Base-by-base conservation (phyloP, 2,888 invertebrate genomes). In the Philhelius pedissequus region DNA sequence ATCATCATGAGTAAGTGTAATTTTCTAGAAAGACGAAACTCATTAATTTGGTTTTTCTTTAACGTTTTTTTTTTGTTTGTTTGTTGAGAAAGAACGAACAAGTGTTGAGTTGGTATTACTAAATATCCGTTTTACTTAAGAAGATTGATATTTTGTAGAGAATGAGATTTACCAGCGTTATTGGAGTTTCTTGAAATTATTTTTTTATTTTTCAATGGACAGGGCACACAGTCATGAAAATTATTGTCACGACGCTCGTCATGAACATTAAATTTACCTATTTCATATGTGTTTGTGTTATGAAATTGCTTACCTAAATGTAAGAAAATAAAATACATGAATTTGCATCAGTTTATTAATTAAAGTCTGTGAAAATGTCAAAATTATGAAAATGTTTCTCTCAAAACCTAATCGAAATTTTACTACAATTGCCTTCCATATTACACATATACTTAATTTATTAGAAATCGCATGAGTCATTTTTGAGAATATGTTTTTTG, bases 21-120 rank as follows among this genome's bases (percentile, higher is more conserved):
- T 82, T 71, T 71, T 66, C 71, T 71, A 38, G 71, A 68, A 70
- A 70, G 77, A 68, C 71, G 76, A 71, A 82, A 77, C 76, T 77
- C 81, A 81, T 80, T 80, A 75, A 75, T 75, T 56, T 56, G 15
- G 25, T 38, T 58, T 22, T 58, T 58, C 22, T 22, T 38, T n/a
- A n/a, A n/a, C n/a, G n/a, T n/a, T 38, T 58, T 22, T 58, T 58
- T n/a, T 22, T 38, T 22, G 9, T 38, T 15, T 25, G 11, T 1
- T 22, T 13, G 13, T 22, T 13, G 7, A 13, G 8, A 22, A n/a
- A 27, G 11, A 50, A 27, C 70, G n/a, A 27, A 71, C 50, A 58
- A 58, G 32, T 66, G 66, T 58, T 58, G 56, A 38, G 60, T 60
- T 32, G 27, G 60, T 25, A 60, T 40, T 40, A 60, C 60, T 40